These are phyloP conservation scores for Yponomeuta cagnagella DNA, from an alignment of 2,888 invertebrate genomes.

Conservation along the genomic window DNA sequence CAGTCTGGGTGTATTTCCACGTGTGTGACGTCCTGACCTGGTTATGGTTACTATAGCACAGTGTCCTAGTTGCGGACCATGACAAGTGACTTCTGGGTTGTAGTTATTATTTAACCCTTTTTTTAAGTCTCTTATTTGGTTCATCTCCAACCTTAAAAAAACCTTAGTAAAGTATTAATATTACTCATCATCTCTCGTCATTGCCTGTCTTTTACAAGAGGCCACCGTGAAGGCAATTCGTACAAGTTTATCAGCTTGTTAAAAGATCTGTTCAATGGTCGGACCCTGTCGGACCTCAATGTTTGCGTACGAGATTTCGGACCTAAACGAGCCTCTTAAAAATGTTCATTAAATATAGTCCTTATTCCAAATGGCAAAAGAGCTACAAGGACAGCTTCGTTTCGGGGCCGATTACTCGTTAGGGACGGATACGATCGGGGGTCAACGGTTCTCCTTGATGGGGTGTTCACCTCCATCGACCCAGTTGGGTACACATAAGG, in stretches of 20 bases:
- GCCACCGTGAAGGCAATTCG: background rate
- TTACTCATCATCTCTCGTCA: too few species aligned
- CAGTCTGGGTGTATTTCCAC: too few species aligned
- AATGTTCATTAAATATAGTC: background rate
- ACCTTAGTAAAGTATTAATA: too few species aligned
- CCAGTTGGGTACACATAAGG: slow-evolving; percentile 13
- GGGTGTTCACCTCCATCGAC: slow-evolving; percentile 68
- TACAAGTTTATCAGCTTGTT: background rate
- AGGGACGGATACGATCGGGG: slow-evolving; percentile 25
- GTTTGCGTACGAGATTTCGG: background rate
- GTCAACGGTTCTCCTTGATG: slow-evolving; percentile 71
- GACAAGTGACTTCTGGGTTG: too few species aligned
- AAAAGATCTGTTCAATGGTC: background rate
- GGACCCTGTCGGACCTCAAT: background rate
- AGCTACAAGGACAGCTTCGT: background rate
- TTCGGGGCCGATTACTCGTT: too few species aligned
- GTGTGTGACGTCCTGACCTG: too few species aligned
- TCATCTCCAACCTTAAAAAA: too few species aligned
- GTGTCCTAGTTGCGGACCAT: too few species aligned
- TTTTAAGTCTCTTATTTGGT: too few species aligned
- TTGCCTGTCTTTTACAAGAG: background rate
- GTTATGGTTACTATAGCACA: too few species aligned
- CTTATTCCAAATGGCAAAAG: background rate
- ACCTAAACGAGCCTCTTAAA: background rate
- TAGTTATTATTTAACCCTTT: too few species aligned